A percentile compares a stretch with the other conserved stretches of the same genome.
Evolutionary conservation across 2,113 vertebrate genomes (phyloP).

Genomic region (Sorex fumeus): DNA sequence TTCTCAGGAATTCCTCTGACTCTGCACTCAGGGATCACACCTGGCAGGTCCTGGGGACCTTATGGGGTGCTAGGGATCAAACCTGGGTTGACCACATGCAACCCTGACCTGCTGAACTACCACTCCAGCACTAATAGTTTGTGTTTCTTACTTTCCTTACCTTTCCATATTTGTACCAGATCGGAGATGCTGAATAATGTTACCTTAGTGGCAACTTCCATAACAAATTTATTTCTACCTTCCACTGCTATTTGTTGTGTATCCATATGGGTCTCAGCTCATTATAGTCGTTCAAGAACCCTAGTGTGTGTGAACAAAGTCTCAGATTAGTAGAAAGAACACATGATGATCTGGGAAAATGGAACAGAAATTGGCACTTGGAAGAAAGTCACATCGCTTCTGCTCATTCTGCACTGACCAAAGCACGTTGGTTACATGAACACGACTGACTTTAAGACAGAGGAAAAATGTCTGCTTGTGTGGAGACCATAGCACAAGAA

Average conservation of each 20-base stretch:
- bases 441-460: background rate
- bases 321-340: background rate
- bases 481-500: background rate
- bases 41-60: too few species aligned
- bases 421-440: background rate
- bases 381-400: background rate
- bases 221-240: background rate
- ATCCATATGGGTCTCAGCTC: background rate
- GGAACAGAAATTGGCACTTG: background rate
- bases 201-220: background rate
- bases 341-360: accelerated
- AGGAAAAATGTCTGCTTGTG: background rate
- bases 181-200: background rate
- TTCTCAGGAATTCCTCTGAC: too few species aligned
- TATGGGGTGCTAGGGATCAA: too few species aligned
- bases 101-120: too few species aligned
- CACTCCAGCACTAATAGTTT: too few species aligned
- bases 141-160: too few species aligned
- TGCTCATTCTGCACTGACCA: background rate
- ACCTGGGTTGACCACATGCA: too few species aligned
- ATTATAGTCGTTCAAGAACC: background rate
- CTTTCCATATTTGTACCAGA: background rate
- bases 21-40: too few species aligned
- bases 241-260: accelerated
- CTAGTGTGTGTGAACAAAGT: background rate